Percentiles rank a stretch among this genome's conserved stretches.
These are phyloP conservation scores for Conomelus anceps DNA, from an alignment of 2,888 invertebrate species.

Conservation along the genomic window DNA sequence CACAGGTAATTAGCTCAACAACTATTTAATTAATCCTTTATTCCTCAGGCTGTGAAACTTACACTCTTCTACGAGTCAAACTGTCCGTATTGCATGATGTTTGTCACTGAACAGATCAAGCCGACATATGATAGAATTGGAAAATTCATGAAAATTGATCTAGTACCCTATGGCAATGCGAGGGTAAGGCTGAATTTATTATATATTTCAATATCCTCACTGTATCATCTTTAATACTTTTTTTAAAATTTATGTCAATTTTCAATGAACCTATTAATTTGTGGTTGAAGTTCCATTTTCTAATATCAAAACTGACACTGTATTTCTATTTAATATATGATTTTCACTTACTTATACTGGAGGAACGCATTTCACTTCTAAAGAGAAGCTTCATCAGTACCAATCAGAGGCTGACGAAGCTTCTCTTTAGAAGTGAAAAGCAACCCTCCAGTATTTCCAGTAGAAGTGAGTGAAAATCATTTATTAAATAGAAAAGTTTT, in stretches of 20 bases:
- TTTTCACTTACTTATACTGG: too few relatives aligned
- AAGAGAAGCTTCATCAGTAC: too few relatives aligned
- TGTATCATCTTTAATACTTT: not conserved
- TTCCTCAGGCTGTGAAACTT: not conserved
- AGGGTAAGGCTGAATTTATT: not conserved
- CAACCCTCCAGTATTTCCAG: too few relatives aligned
- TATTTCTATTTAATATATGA: too few relatives aligned
- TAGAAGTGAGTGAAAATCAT: too few relatives aligned
- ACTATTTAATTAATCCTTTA: not conserved
- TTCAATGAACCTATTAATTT: too few relatives aligned
- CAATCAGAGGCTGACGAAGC: too few relatives aligned
- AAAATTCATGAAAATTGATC: not conserved
- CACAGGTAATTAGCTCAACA: not conserved
- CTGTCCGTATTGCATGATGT: not conserved
- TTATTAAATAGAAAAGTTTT: too few relatives aligned
- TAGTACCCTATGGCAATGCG: not conserved
- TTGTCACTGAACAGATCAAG: not conserved
- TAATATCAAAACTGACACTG: too few relatives aligned
- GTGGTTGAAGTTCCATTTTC: too few relatives aligned
- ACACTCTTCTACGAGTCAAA: not conserved
- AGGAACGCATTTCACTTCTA: too few relatives aligned
- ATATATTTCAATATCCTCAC: not conserved
- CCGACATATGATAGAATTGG: not conserved
- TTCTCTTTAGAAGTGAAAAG: too few relatives aligned
- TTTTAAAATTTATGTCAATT: not conserved